Conservation (phyloP, 2,888 invertebrate species). For the Eretmocerus hayati region DNA sequence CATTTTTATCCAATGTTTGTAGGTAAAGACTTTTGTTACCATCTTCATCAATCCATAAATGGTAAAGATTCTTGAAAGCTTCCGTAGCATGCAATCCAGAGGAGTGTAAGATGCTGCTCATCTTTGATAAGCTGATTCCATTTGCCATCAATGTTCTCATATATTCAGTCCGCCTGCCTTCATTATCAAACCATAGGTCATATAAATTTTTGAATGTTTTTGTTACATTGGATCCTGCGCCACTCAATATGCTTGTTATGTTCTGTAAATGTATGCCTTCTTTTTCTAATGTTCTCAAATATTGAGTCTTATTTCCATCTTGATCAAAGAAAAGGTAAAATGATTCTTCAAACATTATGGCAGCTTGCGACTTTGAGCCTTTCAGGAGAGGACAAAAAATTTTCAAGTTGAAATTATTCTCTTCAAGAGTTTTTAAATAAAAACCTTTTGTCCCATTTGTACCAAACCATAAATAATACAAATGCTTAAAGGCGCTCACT, state of each 20-base stretch:
- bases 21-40: neutral
- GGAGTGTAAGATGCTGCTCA: neutral
- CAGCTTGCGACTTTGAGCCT: neutral
- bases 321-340: neutral
- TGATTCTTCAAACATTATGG: neutral
- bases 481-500: neutral
- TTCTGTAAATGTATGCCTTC: neutral
- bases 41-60: neutral
- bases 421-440: neutral
- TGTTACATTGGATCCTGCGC: neutral
- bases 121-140: neutral
- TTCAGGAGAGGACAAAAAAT: neutral
- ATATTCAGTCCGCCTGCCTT: neutral
- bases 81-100: neutral
- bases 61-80: neutral
- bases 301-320: neutral
- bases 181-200: neutral
- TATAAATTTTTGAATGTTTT: neutral
- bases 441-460: neutral
- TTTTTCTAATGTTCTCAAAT: neutral
- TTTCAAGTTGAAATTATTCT: neutral
- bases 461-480: conserved; percentile 2
- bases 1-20: neutral
- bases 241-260: neutral
- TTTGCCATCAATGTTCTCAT: neutral